Conservation (phyloP, 2,113 vertebrate genomes). For the Cephalopterus ornatus region DNA sequence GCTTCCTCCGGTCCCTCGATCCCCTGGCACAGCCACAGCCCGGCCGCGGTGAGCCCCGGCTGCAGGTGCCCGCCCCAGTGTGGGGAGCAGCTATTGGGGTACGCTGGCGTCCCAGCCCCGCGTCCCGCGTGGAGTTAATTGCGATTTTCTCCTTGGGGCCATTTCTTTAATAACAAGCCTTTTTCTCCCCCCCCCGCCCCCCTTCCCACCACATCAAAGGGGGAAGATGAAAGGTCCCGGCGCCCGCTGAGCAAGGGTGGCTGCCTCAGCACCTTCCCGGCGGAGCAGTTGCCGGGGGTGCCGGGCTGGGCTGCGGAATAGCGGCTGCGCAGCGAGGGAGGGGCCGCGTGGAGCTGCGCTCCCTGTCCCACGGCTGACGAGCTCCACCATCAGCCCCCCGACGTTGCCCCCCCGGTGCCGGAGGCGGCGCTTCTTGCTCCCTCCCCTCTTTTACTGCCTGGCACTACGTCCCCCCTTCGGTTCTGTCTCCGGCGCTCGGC, state of each 20-base stretch:
- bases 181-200: not conserved
- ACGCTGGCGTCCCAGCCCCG: not conserved
- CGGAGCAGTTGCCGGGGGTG: not conserved
- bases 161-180: conserved; percentile 48
- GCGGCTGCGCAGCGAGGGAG: conserved; percentile 7
- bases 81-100: not conserved
- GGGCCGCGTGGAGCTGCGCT: not conserved
- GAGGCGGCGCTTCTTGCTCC: not conserved
- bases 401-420: not conserved
- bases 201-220: conserved; percentile 57
- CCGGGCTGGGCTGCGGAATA: conserved; percentile 16
- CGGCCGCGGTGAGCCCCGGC: not conserved
- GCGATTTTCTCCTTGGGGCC: conserved; percentile 14
- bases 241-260: conserved; percentile 13
- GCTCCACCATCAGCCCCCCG: not conserved
- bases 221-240: conserved; percentile 33
- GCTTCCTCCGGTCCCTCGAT: fast-evolving
- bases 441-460: not conserved
- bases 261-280: conserved; percentile 37
- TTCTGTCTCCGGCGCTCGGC: no score
- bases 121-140: conserved; percentile 29
- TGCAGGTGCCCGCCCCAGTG: not conserved
- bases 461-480: fast-evolving
- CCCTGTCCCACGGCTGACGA: not conserved
- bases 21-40: not conserved